A percentile compares a stretch with the other conserved stretches of the same genome.
These are phyloP conservation scores for Oceanites oceanicus DNA, from an alignment of 2,113 vertebrate genomes.

Conservation along the genomic window DNA sequence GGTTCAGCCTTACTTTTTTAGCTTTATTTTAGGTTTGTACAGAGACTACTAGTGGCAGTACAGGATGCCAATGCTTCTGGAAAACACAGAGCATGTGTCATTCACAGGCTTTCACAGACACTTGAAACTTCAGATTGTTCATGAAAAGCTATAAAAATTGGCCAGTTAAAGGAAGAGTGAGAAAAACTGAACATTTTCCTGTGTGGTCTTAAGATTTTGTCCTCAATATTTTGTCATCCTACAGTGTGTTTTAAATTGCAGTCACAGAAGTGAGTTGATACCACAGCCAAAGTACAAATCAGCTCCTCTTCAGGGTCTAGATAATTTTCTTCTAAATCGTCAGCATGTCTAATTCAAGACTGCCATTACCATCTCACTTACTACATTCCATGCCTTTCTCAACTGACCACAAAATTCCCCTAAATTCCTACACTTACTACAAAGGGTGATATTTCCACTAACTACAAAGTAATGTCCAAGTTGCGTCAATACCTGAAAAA, in stretches of 20 bases:
- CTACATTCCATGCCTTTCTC: background rate
- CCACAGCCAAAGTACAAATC: background rate
- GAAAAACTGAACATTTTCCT: background rate
- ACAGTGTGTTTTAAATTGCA: background rate
- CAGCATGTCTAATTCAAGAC: background rate
- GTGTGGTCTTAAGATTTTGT: background rate
- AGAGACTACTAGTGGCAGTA: background rate
- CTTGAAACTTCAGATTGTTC: background rate
- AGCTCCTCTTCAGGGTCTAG: background rate
- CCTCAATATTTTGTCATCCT: background rate
- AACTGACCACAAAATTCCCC: background rate
- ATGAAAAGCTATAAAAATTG: background rate
- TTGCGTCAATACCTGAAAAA: background rate
- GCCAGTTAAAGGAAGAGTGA: background rate
- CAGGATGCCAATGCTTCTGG: background rate
- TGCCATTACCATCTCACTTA: background rate
- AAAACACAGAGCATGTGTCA: background rate
- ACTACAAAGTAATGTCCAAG: background rate
- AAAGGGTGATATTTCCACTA: background rate
- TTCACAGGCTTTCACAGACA: background rate
- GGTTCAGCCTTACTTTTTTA: background rate
- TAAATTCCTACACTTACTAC: background rate
- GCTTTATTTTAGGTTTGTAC: background rate
- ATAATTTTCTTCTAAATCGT: background rate
- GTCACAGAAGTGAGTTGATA: background rate